phyloP scores from a whole-genome alignment of 2,797 vertebrate genomes.

The Numenius phaeopus region DNA sequence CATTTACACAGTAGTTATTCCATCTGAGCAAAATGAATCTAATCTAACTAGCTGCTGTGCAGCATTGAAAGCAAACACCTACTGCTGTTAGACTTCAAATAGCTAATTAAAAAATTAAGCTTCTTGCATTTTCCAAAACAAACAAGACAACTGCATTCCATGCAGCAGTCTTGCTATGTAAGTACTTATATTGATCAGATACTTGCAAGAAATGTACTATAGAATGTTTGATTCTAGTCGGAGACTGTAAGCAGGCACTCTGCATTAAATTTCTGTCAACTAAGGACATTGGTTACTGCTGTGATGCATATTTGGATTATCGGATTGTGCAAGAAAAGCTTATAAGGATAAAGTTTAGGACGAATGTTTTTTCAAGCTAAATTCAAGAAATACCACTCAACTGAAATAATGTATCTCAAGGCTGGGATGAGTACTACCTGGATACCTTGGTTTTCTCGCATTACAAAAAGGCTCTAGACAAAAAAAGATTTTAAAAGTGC shows the following conservation, averaged over 20 bases:
- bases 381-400: background rate
- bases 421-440: background rate
- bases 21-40: background rate
- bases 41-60: background rate
- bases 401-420: background rate
- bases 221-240: background rate
- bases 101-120: background rate
- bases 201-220: background rate
- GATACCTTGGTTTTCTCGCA: background rate
- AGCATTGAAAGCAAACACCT: background rate
- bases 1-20: conserved; percentile 1
- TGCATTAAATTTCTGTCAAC: background rate
- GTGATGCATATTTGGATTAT: background rate
- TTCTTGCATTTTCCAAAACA: conserved; percentile 3
- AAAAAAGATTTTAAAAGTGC: background rate
- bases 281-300: background rate
- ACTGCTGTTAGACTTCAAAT: background rate
- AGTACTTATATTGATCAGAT: background rate
- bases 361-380: background rate
- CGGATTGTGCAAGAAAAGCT: background rate
- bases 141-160: background rate
- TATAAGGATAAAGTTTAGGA: background rate
- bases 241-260: background rate
- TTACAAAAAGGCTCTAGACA: background rate
- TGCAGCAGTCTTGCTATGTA: background rate